phyloP scores from a whole-genome alignment of 2,113 vertebrate species.

The Cariama cristata region DNA sequence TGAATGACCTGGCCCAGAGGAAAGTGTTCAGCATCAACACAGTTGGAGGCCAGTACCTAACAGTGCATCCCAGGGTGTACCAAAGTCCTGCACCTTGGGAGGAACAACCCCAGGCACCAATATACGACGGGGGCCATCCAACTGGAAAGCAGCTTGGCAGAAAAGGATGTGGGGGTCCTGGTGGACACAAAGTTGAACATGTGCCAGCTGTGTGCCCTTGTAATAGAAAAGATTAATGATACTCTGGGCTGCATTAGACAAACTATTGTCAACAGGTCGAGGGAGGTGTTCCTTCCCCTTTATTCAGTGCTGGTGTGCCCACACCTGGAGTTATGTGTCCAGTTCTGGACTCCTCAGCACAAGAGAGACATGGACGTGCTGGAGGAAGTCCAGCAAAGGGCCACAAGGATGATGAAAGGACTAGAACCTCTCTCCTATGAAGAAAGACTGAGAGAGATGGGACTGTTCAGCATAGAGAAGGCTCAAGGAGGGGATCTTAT shows the following conservation, averaged over 20 bases:
- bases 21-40: not conserved
- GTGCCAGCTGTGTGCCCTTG: not conserved
- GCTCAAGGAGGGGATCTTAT: too few relatives aligned
- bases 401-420: too few relatives aligned
- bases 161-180: not conserved
- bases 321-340: not conserved
- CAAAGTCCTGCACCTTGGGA: not conserved
- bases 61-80: not conserved
- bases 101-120: not conserved
- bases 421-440: too few relatives aligned
- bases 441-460: too few relatives aligned
- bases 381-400: not conserved
- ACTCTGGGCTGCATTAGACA: not conserved
- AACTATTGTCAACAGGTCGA: not conserved
- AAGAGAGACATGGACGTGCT: not conserved
- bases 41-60: not conserved
- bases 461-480: too few relatives aligned
- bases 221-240: not conserved
- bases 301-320: not conserved
- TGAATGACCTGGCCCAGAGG: not conserved
- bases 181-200: not conserved
- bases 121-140: not conserved
- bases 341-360: not conserved
- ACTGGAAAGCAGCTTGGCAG: not conserved
- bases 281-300: not conserved